Evolutionary conservation across 1,140 invertebrate genomes (phyloP), one percentile per base, ranked within the genome.

Genomic region (Phymastichus coffea): DNA sequence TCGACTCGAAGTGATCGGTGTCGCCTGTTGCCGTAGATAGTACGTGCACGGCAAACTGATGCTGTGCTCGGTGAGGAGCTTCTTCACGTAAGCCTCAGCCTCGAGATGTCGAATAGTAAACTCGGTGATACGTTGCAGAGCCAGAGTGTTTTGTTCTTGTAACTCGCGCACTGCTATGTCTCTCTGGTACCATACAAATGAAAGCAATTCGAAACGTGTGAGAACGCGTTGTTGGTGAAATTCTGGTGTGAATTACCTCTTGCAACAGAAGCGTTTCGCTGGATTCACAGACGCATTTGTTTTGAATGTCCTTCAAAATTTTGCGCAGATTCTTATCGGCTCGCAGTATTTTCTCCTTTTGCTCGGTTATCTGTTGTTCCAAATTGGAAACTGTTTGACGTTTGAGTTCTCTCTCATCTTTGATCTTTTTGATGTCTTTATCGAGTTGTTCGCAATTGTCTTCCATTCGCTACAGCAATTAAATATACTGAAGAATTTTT

Each of bases 61-160:
- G 26, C 73, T 71, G 15, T 66, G 70, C 3, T 67, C 61, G 0
- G 59, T 25, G 1, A 80, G 35, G 2, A 79, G 67, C 41, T 77
- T 78, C 53, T 77, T 77, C 4, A 80, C 60, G 35, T 79, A 80
- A 17, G 61, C 48, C 51, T 79, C 78, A 15, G 70, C 73, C 66
- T 80, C 77, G 12, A 78, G 52, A 20, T 80, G 71, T 33, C 74
- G 69, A 48, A 79, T 75, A 25, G 73, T 78, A 19, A 80, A 77
- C 58, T 80, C 77, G 6, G 72, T 64, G 7, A 80, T 66, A 2
- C 75, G 70, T 49, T 79, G 75, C 23, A 77, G 66, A 7, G 69
- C 69, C 3, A 75, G 52, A 12, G 57, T 66, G 63, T 80, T 79
- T 25, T 70, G 64, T 56, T 78, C 76, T 56, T 73, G 63, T 4